Conservation (phyloP, 2,113 vertebrate genomes). For the Dolichotis patagonum region DNA sequence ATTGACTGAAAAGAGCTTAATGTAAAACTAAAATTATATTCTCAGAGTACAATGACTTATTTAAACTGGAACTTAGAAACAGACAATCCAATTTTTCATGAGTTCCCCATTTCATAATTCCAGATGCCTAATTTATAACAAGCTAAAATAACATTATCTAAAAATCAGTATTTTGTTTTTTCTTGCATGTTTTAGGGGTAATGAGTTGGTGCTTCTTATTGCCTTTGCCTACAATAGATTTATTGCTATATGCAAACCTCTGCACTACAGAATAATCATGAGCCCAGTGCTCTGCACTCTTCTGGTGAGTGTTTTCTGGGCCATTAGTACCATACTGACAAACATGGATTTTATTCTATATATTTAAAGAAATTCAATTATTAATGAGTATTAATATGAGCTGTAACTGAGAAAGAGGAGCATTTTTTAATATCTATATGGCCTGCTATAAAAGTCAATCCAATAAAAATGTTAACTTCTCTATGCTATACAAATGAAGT, state of each 20-base stretch:
- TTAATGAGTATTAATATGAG: neutral
- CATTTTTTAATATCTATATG: neutral
- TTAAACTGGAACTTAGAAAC: no score
- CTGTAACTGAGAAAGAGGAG: neutral
- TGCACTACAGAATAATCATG: conserved; percentile 41
- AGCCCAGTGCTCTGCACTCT: conserved; percentile 7
- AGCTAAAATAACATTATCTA: neutral
- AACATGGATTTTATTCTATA: neutral
- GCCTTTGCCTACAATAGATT: conserved; percentile 72
- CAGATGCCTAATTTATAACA: neutral
- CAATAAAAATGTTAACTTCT: neutral
- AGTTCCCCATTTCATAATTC: neutral
- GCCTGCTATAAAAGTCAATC: neutral
- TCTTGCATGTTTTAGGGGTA: conserved; percentile 58
- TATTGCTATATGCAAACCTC: conserved; percentile 47
- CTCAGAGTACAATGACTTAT: no score
- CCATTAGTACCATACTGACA: conserved; percentile 65
- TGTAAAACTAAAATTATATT: no score
- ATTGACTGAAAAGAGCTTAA: neutral
- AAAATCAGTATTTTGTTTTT: conserved; percentile 49
- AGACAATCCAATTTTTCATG: no score
- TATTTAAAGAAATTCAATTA: neutral
- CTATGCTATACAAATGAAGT: neutral
- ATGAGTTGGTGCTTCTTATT: conserved; percentile 58
- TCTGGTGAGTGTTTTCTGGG: conserved; percentile 33